These are phyloP conservation scores for Spinus olivaceus DNA, from an alignment of 2,797 vertebrate genomes.

Conservation along the genomic window DNA sequence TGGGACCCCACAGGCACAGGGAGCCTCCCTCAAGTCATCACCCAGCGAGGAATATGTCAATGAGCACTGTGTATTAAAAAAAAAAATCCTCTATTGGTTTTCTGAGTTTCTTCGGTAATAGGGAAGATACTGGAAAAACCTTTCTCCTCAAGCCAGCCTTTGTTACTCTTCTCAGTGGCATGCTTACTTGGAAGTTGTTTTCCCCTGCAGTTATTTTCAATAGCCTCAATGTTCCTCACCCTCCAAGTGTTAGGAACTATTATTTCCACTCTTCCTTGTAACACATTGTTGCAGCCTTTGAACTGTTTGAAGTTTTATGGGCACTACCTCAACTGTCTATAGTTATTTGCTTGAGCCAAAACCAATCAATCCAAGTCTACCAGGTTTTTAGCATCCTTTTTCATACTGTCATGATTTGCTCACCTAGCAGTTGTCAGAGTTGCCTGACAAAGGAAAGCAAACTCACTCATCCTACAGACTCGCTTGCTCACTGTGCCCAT, in stretches of 20 bases:
- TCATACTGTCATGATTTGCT: neutral
- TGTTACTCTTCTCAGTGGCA: neutral
- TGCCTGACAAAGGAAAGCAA: neutral
- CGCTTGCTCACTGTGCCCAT: accelerated
- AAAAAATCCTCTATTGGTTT: neutral
- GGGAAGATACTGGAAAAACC: neutral
- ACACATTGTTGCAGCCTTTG: neutral
- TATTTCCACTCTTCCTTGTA: neutral
- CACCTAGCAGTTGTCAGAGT: neutral
- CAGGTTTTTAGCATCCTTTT: neutral
- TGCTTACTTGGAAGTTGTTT: neutral
- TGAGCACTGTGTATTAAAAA: neutral
- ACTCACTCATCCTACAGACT: neutral
- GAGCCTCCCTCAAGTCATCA: neutral
- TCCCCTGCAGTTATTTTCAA: neutral
- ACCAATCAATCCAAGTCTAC: neutral
- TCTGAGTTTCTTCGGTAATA: neutral
- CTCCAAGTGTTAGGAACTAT: neutral
- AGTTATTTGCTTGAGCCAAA: neutral
- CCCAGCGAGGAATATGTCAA: neutral
- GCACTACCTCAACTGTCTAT: neutral
- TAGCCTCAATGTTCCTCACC: neutral
- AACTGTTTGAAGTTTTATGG: neutral
- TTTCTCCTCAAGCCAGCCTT: neutral
- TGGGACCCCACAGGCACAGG: no score